phyloP scores from a whole-genome alignment of 1,140 invertebrate genomes.

The Drosophila insularis region DNA sequence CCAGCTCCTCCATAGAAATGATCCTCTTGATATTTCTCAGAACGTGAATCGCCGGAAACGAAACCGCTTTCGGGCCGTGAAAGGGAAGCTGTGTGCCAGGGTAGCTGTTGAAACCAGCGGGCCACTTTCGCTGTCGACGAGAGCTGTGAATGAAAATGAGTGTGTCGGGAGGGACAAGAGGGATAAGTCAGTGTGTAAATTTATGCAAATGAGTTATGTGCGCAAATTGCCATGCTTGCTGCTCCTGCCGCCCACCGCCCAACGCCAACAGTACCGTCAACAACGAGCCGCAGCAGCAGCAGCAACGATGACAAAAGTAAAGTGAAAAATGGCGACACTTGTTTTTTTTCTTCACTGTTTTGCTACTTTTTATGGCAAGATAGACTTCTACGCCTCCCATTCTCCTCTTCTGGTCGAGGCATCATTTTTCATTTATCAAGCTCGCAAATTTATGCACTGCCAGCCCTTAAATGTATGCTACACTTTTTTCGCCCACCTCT shows the following conservation, averaged over 20 bases:
- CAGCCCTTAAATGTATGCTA: slow-evolving; percentile 18
- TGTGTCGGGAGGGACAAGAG: slow-evolving; percentile 13
- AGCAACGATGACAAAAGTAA: slow-evolving; percentile 20
- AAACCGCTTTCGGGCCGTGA: slow-evolving; percentile 89
- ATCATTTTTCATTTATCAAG: slow-evolving; percentile 74
- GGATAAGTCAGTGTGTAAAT: slow-evolving; percentile 70
- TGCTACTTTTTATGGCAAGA: slow-evolving; percentile 25
- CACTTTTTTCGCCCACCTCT: slow-evolving; percentile 32
- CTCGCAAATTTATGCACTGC: slow-evolving; percentile 66
- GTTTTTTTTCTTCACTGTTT: slow-evolving; percentile 30
- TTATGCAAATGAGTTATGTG: slow-evolving; percentile 81
- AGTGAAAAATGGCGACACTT: slow-evolving; percentile 67
- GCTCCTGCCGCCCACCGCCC: slow-evolving; percentile 67
- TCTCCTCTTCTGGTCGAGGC: slow-evolving; percentile 10
- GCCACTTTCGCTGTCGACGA: slow-evolving; percentile 88
- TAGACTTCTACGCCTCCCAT: not conserved
- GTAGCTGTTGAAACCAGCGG: slow-evolving; percentile 88
- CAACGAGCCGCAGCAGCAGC: too few relatives aligned
- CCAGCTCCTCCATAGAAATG: slow-evolving; percentile 57
- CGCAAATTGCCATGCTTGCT: slow-evolving; percentile 78
- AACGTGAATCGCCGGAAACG: slow-evolving; percentile 85
- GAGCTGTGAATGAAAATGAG: slow-evolving; percentile 83
- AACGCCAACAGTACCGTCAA: slow-evolving; percentile 1
- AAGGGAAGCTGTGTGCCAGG: slow-evolving; percentile 84
- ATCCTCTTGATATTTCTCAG: slow-evolving; percentile 81